Evolutionary conservation across 2,888 invertebrate genomes (phyloP), one percentile per base, ranked within the genome.

Genomic region (Torymus auratus): DNA sequence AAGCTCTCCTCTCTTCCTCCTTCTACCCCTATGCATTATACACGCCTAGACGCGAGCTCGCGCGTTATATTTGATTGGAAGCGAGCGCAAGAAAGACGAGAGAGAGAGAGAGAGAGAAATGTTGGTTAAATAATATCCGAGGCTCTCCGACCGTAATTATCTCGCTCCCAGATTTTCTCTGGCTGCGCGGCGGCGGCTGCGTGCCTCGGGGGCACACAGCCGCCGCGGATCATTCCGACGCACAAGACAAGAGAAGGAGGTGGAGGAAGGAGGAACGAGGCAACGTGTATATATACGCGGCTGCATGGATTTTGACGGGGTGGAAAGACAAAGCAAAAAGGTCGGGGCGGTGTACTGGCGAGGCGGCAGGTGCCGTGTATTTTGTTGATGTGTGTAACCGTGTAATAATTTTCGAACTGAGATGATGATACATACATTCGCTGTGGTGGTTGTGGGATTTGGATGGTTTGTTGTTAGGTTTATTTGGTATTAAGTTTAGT

Each of bases 111-210:
- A 55, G 68, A 87, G 86, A 87, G 84, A 88, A 88, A 88, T 86
- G 87, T 87, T 89, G 88, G 89, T 88, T 89, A 88, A 89, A 88
- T 89, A 88, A 89, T 89, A 88, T 88, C 87, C 86, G 87, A 77
- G 77, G 56, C 81, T 67, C 53, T 20, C 61, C 87, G 87, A 89
- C 87, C 89, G 89, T 89, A 89, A 89, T 89, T 89, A 89, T 89
- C 89, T 89, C 87, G 87, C 89, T 89, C 88, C 87, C 85, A 86
- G 89, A 89, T 89, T 89, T 88, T 88, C 87, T 86, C 41, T 41
- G 41, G 41, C 41, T 41, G 41, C 41, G 41, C 41, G 86, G 14
- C 71, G 41, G 41, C 41, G 41, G 41, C 41, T 41, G 10, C 23
- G 50, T 60, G 72, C 78, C 75, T 62, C 78, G 58, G 69, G 73